A percentile compares a stretch with the other conserved stretches of the same genome.
Conservation (phyloP, 1,140 invertebrate species). For the Tetragnatha versicolor region DNA sequence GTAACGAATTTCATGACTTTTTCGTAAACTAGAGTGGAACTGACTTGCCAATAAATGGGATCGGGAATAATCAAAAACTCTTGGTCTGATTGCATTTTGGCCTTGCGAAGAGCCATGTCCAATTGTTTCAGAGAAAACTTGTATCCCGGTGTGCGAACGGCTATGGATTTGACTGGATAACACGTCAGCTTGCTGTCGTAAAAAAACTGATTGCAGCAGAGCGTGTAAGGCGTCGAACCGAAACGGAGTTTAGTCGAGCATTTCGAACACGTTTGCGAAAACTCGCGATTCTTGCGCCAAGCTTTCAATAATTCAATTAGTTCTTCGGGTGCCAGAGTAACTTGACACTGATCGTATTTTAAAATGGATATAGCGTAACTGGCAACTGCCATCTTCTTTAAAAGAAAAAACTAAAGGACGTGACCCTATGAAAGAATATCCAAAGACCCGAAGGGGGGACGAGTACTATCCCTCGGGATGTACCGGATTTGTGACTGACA, state of each 20-base stretch:
- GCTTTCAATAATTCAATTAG: not conserved
- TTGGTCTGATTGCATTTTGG: not conserved
- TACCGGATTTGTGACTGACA: too few relatives aligned
- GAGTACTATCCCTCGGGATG: too few relatives aligned
- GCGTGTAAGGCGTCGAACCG: not conserved
- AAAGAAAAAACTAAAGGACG: too few relatives aligned
- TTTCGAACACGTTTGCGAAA: not conserved
- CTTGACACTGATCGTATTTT: not conserved
- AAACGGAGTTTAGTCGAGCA: not conserved
- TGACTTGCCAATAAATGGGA: constrained; percentile 38
- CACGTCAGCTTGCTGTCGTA: not conserved
- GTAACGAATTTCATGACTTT: constrained; percentile 18
- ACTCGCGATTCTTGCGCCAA: not conserved
- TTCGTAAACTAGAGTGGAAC: constrained; percentile 14
- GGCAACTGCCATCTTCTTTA: not conserved
- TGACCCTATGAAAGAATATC: not conserved
- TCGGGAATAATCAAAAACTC: constrained; percentile 24
- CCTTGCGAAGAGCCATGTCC: not conserved
- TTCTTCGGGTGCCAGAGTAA: not conserved
- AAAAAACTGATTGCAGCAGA: constrained; percentile 16
- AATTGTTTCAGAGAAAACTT: not conserved
- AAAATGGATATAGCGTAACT: not conserved
- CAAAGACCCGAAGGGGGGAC: not conserved
- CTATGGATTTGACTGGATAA: constrained; percentile 27
- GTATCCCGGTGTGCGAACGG: not conserved